Conservation (phyloP, 2,888 invertebrate genomes). For the Adelognathus sp. region DNA sequence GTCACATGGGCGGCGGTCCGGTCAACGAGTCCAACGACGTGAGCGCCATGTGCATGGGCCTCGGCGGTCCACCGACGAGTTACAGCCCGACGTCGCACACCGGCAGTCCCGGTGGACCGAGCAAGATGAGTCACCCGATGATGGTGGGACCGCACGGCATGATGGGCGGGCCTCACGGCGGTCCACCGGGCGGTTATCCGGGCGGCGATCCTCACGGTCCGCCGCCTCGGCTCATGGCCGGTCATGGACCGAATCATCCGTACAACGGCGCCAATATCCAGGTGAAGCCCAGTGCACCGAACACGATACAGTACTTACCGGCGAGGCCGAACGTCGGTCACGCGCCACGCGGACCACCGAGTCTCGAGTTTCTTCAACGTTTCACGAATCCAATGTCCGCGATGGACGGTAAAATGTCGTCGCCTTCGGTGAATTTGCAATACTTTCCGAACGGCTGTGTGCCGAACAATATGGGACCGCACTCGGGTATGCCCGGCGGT, state of each 20-base stretch:
- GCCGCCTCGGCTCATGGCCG: constrained; percentile 81
- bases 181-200: constrained; percentile 62
- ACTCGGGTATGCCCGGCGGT: constrained; percentile 81
- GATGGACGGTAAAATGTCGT: constrained; percentile 87
- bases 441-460: constrained; percentile 87
- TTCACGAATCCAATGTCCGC: constrained; percentile 92
- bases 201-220: constrained; percentile 81
- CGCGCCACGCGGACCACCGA: constrained; percentile 91
- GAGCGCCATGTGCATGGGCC: constrained; percentile 75
- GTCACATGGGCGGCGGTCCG: constrained; percentile 76
- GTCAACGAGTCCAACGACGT: constrained; percentile 75
- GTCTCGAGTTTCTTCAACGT: constrained; percentile 93
- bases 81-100: constrained; percentile 78
- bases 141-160: constrained; percentile 78
- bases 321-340: constrained; percentile 93
- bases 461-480: constrained; percentile 81
- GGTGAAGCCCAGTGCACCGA: constrained; percentile 98
- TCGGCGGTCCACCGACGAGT: constrained; percentile 76
- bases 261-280: constrained; percentile 92
- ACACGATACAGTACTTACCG: constrained; percentile 98
- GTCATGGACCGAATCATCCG: constrained; percentile 82
- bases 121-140: constrained; percentile 76
- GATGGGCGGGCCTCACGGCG: constrained; percentile 70
- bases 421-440: constrained; percentile 85
- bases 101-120: constrained; percentile 76